Percentiles rank a stretch among this genome's conserved stretches.
Conservation (phyloP, 2,113 vertebrate genomes). For the Strix aluco region DNA sequence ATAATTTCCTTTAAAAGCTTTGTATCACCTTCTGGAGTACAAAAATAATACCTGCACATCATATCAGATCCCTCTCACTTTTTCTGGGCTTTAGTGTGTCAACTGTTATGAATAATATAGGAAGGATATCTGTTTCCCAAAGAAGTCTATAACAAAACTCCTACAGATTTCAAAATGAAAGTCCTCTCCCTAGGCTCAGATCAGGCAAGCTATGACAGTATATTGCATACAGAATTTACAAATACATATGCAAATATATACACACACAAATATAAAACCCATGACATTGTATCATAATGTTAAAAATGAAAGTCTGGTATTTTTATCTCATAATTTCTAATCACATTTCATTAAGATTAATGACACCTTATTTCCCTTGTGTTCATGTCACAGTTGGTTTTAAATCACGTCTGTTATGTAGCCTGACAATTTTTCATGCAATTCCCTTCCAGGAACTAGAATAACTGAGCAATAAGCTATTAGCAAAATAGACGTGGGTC, state of each 20-base stretch:
- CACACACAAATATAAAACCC: background rate
- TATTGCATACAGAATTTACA: background rate
- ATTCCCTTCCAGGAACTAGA: background rate
- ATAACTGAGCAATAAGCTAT: background rate
- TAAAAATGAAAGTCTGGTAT: background rate
- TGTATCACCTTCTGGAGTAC: background rate
- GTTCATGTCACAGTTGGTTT: constrained; percentile 3
- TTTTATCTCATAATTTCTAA: constrained; percentile 35
- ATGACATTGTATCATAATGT: background rate
- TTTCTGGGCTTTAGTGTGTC: background rate
- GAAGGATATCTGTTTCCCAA: background rate
- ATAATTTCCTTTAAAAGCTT: constrained; percentile 11
- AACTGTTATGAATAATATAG: background rate
- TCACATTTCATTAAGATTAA: constrained; percentile 21
- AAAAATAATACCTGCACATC: background rate
- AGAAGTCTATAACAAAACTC: background rate
- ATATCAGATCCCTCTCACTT: background rate
- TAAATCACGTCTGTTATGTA: background rate
- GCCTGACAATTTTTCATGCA: background rate
- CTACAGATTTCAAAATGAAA: background rate
- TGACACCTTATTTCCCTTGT: background rate
- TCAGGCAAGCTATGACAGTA: background rate
- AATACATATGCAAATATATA: background rate
- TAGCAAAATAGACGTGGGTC: background rate
- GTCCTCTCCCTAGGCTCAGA: background rate